Evolutionary conservation across 2,797 vertebrate species (phyloP).

Genomic region (Melanotaenia nigrans): DNA sequence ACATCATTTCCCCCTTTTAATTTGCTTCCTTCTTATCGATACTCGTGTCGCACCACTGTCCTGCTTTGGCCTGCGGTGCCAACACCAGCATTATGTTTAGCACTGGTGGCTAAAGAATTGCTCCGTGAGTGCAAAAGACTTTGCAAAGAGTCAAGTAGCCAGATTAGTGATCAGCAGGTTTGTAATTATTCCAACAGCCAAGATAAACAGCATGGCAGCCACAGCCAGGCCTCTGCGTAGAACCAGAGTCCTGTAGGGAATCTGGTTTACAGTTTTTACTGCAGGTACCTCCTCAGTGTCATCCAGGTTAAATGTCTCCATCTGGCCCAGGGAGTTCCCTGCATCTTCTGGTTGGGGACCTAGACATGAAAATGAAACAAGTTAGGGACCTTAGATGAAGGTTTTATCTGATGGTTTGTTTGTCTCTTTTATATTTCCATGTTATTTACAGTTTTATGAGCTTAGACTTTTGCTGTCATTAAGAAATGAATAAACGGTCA

Average conservation of each 20-base stretch:
- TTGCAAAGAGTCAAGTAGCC: conserved; percentile 41
- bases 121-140: not conserved
- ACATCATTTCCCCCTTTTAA: not conserved
- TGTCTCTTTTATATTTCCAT: not conserved
- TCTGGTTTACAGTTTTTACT: not conserved
- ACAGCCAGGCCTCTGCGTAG: conserved; percentile 71
- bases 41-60: not conserved
- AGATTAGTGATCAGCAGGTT: conserved; percentile 67
- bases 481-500: not conserved
- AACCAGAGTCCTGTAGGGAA: conserved; percentile 66
- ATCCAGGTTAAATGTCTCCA: conserved; percentile 16
- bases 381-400: not conserved
- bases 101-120: not conserved
- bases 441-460: not conserved
- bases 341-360: conserved; percentile 21
- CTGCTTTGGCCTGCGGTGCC: conserved; percentile 6
- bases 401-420: not conserved
- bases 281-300: conserved; percentile 6
- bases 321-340: conserved; percentile 14
- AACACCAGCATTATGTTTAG: conserved; percentile 11
- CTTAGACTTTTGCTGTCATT: not conserved
- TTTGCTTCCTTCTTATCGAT: conserved; percentile 7
- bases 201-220: conserved; percentile 72
- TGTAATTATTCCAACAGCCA: conserved; percentile 80
- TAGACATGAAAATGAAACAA: conserved; percentile 24